phyloP scores from a whole-genome alignment of 2,888 invertebrate species.

The Beris chalybata region DNA sequence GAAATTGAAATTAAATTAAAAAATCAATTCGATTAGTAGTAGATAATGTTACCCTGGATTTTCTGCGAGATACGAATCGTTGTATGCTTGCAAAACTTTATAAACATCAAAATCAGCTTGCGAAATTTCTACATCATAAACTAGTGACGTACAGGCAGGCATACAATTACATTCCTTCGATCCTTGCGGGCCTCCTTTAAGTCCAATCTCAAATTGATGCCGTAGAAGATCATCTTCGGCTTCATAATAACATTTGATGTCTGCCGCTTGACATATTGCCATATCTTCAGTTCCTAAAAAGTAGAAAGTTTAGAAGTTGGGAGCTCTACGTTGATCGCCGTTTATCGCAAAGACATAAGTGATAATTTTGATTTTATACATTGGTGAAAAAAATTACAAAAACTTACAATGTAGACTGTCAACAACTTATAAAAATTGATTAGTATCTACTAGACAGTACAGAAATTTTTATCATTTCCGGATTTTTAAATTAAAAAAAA shows the following conservation, averaged over 20 bases:
- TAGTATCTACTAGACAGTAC: too few relatives aligned
- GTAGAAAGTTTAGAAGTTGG: too few relatives aligned
- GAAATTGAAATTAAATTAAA: constrained; percentile 40
- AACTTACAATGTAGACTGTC: too few relatives aligned
- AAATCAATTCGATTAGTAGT: too few relatives aligned
- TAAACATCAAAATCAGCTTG: constrained; percentile 61
- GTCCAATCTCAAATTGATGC: constrained; percentile 35
- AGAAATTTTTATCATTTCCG: too few relatives aligned
- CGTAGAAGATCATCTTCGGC: constrained; percentile 26
- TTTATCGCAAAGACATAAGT: too few relatives aligned
- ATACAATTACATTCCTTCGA: constrained; percentile 60
- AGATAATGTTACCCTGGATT: constrained; percentile 2
- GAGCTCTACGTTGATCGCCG: too few relatives aligned
- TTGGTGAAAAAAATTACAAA: too few relatives aligned
- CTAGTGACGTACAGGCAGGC: constrained; percentile 65
- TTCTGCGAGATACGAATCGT: constrained; percentile 12
- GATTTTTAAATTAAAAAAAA: too few relatives aligned
- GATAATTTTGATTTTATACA: too few relatives aligned
- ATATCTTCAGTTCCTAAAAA: constrained; percentile 15
- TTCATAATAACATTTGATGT: constrained; percentile 23
- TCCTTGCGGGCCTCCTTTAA: constrained; percentile 11
- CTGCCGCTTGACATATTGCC: constrained; percentile 21
- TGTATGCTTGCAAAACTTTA: constrained; percentile 13
- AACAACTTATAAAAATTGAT: too few relatives aligned
- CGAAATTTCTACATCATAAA: constrained; percentile 67